Evolutionary conservation across 2,113 vertebrate genomes (phyloP).

Genomic region (Phalacrocorax brasilianus): DNA sequence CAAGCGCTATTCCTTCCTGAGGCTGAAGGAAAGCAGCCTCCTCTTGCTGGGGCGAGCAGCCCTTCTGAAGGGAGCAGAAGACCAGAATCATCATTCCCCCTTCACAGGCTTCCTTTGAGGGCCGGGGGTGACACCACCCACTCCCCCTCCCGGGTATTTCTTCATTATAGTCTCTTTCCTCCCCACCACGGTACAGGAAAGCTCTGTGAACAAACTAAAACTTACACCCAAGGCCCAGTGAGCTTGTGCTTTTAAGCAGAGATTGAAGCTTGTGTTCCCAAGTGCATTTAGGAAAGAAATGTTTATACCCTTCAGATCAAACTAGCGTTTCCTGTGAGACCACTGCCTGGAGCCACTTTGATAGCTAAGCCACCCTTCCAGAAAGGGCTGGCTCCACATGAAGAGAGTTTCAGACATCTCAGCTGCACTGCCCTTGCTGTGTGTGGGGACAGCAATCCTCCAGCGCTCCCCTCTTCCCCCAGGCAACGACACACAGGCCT

Average conservation of each 20-base stretch:
- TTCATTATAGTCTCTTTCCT: background rate
- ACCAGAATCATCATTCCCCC: fast-evolving
- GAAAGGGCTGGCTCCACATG: background rate
- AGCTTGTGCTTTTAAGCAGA: background rate
- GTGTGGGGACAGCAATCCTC: fast-evolving
- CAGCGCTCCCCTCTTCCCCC: fast-evolving
- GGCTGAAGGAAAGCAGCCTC: background rate
- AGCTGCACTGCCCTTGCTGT: fast-evolving
- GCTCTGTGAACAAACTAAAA: background rate
- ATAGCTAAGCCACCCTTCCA: background rate
- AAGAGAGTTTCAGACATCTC: background rate
- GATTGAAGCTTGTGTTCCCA: background rate
- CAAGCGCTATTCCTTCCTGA: background rate
- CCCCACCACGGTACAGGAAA: fast-evolving
- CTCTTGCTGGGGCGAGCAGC: background rate
- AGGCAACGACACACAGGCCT: fast-evolving
- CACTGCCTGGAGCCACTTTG: background rate
- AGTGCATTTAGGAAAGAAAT: background rate
- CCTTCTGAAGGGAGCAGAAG: background rate
- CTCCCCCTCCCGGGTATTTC: background rate
- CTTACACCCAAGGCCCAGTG: fast-evolving
- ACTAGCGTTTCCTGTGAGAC: fast-evolving
- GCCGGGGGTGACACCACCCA: fast-evolving
- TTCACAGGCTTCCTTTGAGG: no score
- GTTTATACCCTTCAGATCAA: background rate